Evolutionary conservation across 2,797 vertebrate species (phyloP).

Genomic region (Spinus olivaceus): DNA sequence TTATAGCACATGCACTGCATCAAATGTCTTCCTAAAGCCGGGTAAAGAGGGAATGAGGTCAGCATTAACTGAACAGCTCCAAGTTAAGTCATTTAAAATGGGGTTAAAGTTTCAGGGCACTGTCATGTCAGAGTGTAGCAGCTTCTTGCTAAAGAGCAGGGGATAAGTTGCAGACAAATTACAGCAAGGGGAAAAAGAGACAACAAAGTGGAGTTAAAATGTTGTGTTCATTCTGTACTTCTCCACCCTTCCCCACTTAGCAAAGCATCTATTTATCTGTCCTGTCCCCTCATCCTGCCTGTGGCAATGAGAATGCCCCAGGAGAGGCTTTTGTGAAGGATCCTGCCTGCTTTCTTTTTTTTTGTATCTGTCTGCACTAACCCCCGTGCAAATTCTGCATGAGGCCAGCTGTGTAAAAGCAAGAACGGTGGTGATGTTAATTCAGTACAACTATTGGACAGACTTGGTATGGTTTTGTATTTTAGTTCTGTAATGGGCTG

Average conservation of each 20-base stretch:
- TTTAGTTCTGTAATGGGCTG: background rate
- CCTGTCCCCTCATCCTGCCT: background rate
- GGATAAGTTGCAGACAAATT: background rate
- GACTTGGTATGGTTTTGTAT: background rate
- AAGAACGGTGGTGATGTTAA: background rate
- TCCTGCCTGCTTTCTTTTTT: background rate
- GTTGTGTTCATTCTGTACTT: accelerated
- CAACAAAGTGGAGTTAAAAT: background rate
- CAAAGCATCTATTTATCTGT: background rate
- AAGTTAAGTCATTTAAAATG: background rate
- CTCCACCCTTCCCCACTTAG: background rate
- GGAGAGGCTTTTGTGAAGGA: background rate
- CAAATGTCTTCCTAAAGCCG: background rate
- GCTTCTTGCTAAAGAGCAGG: background rate
- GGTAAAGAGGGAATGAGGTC: background rate
- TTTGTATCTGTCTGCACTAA: background rate
- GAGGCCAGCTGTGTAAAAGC: background rate
- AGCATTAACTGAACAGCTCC: background rate
- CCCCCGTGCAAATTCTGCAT: background rate
- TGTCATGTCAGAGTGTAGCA: background rate
- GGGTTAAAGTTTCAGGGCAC: background rate
- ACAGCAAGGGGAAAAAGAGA: background rate
- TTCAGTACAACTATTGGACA: background rate
- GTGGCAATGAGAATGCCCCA: background rate
- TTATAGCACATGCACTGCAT: background rate